Percentiles rank a stretch among this genome's conserved stretches.
These are phyloP conservation scores for Galeopterus variegatus DNA, from an alignment of 2,113 vertebrate genomes.

Conservation along the genomic window DNA sequence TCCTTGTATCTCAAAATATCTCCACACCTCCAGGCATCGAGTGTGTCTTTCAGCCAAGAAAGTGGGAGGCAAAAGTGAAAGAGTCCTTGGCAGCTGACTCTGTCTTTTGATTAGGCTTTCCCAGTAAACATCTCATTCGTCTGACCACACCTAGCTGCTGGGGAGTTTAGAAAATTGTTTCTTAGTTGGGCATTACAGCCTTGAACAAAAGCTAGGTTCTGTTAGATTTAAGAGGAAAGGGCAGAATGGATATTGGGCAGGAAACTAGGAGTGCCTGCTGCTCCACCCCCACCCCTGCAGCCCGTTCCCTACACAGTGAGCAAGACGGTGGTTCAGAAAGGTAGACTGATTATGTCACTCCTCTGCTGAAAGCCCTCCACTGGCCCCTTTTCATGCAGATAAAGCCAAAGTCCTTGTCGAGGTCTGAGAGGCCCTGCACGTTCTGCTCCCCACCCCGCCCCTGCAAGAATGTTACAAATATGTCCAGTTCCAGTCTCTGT, in stretches of 20 bases:
- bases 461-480: not conserved
- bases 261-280: not conserved
- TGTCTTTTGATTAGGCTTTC: not conserved
- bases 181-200: not conserved
- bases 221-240: not conserved
- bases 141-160: not conserved
- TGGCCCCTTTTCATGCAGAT: not conserved
- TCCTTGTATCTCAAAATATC: not conserved
- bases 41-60: not conserved
- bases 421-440: not conserved
- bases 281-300: fast-evolving
- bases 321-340: not conserved
- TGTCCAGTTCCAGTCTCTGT: not conserved
- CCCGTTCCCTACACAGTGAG: not conserved
- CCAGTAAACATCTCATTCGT: not conserved
- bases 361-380: not conserved
- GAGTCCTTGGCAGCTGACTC: not conserved
- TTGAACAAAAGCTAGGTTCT: not conserved
- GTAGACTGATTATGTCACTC: no score
- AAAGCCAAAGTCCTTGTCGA: not conserved
- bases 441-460: not conserved
- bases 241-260: not conserved
- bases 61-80: not conserved
- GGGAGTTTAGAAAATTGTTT: not conserved
- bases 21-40: not conserved